Evolutionary conservation across 2,113 vertebrate genomes (phyloP), one percentile per base, ranked within the genome.

Genomic region (Cyprinodon brontotheroides): DNA sequence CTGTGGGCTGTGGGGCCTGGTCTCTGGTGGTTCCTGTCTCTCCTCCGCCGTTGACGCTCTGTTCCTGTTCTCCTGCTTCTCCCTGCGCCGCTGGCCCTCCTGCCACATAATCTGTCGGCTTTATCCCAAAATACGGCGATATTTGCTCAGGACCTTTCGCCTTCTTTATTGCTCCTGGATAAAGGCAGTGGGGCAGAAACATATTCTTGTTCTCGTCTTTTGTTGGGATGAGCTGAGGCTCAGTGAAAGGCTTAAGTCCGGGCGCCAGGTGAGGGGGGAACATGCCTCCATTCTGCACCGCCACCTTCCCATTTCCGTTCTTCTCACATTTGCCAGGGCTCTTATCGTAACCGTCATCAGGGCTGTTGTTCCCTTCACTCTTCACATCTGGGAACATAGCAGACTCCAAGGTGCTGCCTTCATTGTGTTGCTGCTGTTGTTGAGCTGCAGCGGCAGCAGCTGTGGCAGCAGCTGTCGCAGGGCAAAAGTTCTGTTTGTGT

Each of bases 401-500:
- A 64, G 92, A 82, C 41, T 98, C 97, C 0, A 97, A 92, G 48
- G 91, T 93, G 36, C 93, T 90, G 22, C 95, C 86, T 79, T 99
- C 97, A 0, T 80, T 93, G 74, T 95, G 96, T 81, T 96, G 95
- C 68, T 70, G 87, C 37, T 81, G 88, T 36, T 73, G 83, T 60
- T 78, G 78, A 37, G 63, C 63, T 12, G 66, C 64, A 0, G 70
- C 61, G 0, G 89, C 82, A 2, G 85, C 82, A 0, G 88, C 88
- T 0, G 79, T 65, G 0, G 89, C 88, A 53, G 96, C 94, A 11
- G 96, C 95, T 2, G 97, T 98, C 71, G 97, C 95, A 0, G 98
- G 98, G 88, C 98, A 99, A 94, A 99, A 99, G 94, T 99, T 98
- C 93, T 99, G 98, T 96, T 99, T 99, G 92, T 99, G 98, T 22